Evolutionary conservation across 2,113 vertebrate genomes (phyloP).

Genomic region (Hucho hucho): DNA sequence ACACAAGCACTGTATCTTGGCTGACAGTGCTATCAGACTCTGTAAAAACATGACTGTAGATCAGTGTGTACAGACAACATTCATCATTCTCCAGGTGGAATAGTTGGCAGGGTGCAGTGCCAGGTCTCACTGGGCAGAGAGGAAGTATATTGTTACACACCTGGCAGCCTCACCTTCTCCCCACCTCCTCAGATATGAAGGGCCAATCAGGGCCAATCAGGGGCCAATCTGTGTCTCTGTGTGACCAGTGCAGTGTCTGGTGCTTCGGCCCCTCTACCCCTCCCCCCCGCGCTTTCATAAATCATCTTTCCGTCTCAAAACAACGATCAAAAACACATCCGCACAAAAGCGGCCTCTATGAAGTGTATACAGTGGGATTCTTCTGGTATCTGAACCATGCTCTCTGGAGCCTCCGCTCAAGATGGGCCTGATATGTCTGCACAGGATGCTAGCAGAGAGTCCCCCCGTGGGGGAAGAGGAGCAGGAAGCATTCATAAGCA

Average conservation of each 20-base stretch:
- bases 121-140: neutral
- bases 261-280: conserved; percentile 28
- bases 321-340: conserved; percentile 51
- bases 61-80: too few species aligned
- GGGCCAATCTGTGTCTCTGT: conserved; percentile 6
- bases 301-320: conserved; percentile 54
- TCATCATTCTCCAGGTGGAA: too few species aligned
- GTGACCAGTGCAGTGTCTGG: conserved; percentile 38
- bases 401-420: conserved; percentile 30
- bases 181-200: neutral
- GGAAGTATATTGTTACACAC: neutral
- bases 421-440: conserved; percentile 45
- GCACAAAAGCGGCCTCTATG: conserved; percentile 54
- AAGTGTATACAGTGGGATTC: conserved; percentile 40
- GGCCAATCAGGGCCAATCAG: neutral
- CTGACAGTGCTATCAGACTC: too few species aligned
- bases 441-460: conserved; percentile 24
- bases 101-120: too few species aligned
- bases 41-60: too few species aligned
- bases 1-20: neutral
- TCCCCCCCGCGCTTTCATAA: conserved; percentile 55
- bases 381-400: conserved; percentile 44
- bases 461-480: conserved; percentile 35
- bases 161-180: neutral
- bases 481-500: conserved; percentile 64